Conservation (phyloP, 2,888 invertebrate genomes). For the Syrphus vitripennis region DNA sequence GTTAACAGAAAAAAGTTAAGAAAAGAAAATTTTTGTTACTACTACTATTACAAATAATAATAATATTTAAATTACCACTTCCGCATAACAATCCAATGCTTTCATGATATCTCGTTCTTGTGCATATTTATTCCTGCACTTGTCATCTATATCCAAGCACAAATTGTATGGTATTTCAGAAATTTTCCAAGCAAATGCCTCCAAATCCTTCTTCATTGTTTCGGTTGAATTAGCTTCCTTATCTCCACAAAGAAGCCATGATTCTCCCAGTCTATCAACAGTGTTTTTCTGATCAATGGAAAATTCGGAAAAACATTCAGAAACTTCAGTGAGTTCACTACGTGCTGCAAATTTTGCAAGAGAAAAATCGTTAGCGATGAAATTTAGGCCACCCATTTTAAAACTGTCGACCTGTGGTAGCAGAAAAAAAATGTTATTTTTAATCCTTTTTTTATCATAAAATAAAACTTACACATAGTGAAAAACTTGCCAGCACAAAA, state of each 20-base stretch:
- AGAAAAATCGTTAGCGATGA: neutral
- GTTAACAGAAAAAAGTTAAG: neutral
- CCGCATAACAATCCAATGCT: neutral
- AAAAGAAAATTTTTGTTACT: no score
- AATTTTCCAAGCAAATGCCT: neutral
- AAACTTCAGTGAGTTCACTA: neutral
- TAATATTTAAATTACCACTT: neutral
- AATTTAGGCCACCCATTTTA: neutral
- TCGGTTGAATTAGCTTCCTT: neutral
- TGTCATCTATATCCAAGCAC: neutral
- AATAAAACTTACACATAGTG: neutral
- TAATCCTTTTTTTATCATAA: neutral
- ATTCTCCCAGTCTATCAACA: neutral
- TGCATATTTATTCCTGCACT: neutral
- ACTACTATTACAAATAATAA: neutral
- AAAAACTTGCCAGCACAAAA: neutral
- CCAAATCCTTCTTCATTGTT: neutral
- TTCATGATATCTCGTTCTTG: neutral
- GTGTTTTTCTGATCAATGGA: neutral
- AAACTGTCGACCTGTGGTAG: neutral
- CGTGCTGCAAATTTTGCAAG: neutral
- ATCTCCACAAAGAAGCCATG: neutral
- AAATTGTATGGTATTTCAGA: neutral
- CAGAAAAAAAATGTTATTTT: neutral
- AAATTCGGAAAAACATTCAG: neutral